A percentile compares a stretch with the other conserved stretches of the same genome.
phyloP scores from a whole-genome alignment of 2,797 vertebrate species.

The Sebastes paucispinis region DNA sequence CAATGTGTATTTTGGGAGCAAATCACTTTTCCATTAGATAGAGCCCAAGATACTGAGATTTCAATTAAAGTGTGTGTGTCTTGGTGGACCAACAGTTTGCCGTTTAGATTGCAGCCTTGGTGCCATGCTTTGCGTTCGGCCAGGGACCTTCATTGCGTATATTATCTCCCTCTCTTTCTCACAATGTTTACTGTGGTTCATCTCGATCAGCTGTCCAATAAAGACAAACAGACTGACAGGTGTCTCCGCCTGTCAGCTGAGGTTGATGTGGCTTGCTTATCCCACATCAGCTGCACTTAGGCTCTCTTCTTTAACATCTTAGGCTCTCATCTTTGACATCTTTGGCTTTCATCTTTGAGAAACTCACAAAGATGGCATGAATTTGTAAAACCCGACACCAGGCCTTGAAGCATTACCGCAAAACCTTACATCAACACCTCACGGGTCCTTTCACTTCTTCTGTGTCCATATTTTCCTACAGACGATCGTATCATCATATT shows the following conservation, averaged over 20 bases:
- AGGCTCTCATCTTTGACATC: neutral
- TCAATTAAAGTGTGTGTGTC: neutral
- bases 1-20: neutral
- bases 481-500: neutral
- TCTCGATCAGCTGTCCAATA: neutral
- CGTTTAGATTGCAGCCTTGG: neutral
- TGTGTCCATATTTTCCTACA: neutral
- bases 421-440: neutral
- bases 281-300: neutral
- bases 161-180: neutral
- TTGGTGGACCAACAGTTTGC: neutral
- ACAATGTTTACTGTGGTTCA: neutral
- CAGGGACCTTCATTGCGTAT: neutral
- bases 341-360: neutral
- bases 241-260: neutral
- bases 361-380: neutral
- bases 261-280: neutral
- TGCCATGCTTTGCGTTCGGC: neutral
- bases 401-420: neutral
- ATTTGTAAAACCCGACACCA: neutral
- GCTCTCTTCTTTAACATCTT: neutral
- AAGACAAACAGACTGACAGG: neutral
- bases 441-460: neutral
- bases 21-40: neutral
- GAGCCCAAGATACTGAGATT: neutral